These are phyloP conservation scores for Ladona fulva DNA, from an alignment of 1,140 invertebrate genomes.

Conservation along the genomic window DNA sequence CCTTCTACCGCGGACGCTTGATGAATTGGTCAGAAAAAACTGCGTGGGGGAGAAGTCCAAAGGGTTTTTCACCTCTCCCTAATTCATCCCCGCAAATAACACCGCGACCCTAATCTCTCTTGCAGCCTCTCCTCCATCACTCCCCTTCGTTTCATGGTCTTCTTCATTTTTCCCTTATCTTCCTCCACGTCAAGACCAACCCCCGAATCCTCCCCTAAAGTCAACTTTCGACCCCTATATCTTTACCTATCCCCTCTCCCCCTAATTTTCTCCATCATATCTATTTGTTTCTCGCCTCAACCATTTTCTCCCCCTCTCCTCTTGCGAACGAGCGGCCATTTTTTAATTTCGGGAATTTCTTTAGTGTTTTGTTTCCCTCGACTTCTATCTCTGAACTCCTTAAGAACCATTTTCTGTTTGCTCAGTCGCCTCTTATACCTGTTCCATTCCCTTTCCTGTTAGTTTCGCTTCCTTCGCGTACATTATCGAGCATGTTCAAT, in stretches of 20 bases:
- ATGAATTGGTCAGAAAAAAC: no score
- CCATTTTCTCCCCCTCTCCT: neutral
- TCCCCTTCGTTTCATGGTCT: slow-evolving; percentile 8
- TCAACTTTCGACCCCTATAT: neutral
- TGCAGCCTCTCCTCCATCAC: no score
- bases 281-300: neutral
- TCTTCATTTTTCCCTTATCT: slow-evolving; percentile 5
- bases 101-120: neutral
- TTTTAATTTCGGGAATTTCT: no score
- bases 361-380: neutral
- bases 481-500: no score
- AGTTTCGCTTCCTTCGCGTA: no score
- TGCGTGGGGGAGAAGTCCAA: no score
- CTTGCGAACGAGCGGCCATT: neutral
- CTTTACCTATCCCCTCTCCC: neutral
- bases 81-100: neutral
- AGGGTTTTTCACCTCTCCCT: neutral
- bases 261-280: neutral
- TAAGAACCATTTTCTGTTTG: no score
- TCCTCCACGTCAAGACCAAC: neutral
- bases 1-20: no score
- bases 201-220: neutral
- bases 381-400: no score
- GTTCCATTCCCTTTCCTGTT: no score
- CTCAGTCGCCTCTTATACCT: no score